A percentile compares a stretch with the other conserved stretches of the same genome.
Evolutionary conservation across 2,113 vertebrate genomes (phyloP).

Genomic region (Osmerus mordax): DNA sequence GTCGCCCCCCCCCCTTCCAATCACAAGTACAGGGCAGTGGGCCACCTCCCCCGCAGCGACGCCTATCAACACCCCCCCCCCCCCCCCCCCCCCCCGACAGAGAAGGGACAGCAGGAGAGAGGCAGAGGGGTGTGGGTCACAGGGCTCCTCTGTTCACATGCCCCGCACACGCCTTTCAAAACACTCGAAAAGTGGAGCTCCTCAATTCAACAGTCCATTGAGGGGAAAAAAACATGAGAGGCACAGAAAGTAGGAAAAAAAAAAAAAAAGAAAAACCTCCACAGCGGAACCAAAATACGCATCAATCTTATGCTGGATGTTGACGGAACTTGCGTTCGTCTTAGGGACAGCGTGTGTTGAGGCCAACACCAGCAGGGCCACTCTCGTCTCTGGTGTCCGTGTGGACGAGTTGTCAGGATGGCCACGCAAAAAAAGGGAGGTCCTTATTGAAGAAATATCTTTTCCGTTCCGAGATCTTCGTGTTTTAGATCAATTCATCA

Average conservation of each 20-base stretch:
- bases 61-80: neutral
- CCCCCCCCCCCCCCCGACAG: conserved; percentile 5
- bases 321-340: conserved; percentile 15
- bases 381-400: neutral
- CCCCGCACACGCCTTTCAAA: neutral
- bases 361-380: conserved; percentile 40
- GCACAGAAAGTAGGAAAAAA: conserved; percentile 45
- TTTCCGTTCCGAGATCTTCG: too few species aligned
- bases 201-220: conserved; percentile 24
- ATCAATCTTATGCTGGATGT: conserved; percentile 56
- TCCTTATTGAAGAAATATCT: neutral
- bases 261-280: too few species aligned
- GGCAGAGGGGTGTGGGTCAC: conserved; percentile 12
- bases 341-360: conserved; percentile 27
- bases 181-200: conserved; percentile 19
- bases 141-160: conserved; percentile 27
- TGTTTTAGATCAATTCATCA: too few species aligned
- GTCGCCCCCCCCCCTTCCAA: conserved; percentile 24
- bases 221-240: conserved; percentile 39
- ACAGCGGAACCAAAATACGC: conserved; percentile 42
- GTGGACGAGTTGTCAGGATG: too few species aligned
- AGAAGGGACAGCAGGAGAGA: conserved; percentile 4
- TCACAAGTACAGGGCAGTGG: conserved; percentile 1
- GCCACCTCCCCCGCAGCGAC: neutral
- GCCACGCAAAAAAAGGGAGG: neutral